These are phyloP conservation scores for Spermophilus dauricus DNA, from an alignment of 2,113 vertebrate species.

Conservation along the genomic window DNA sequence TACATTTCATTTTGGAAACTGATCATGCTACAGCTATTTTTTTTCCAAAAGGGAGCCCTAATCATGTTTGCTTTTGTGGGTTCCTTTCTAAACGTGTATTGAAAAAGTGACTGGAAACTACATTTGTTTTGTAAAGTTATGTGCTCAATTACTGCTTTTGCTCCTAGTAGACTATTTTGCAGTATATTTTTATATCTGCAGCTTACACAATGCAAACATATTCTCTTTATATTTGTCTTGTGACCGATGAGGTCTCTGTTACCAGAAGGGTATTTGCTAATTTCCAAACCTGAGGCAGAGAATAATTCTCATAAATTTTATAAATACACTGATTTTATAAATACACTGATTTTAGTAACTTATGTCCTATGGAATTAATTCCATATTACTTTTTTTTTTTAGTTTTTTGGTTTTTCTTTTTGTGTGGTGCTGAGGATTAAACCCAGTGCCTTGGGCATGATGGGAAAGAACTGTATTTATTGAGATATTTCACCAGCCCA, in stretches of 20 bases:
- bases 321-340: neutral
- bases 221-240: neutral
- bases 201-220: neutral
- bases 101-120: neutral
- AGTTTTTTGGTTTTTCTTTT: neutral
- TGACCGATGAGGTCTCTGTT: neutral
- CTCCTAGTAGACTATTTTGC: neutral
- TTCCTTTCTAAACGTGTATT: neutral
- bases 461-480: no score
- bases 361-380: neutral
- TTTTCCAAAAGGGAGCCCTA: neutral
- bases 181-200: neutral
- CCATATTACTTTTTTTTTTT: neutral
- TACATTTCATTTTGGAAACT: neutral
- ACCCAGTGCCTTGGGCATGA: no score
- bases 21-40: neutral
- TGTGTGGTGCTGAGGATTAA: no score
- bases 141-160: neutral
- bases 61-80: neutral
- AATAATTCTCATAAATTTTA: neutral
- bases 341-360: neutral
- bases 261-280: neutral
- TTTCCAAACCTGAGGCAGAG: neutral
- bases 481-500: no score
- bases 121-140: neutral